These are phyloP conservation scores for Actinemys pallida DNA, from an alignment of 2,113 vertebrate species.

Conservation along the genomic window DNA sequence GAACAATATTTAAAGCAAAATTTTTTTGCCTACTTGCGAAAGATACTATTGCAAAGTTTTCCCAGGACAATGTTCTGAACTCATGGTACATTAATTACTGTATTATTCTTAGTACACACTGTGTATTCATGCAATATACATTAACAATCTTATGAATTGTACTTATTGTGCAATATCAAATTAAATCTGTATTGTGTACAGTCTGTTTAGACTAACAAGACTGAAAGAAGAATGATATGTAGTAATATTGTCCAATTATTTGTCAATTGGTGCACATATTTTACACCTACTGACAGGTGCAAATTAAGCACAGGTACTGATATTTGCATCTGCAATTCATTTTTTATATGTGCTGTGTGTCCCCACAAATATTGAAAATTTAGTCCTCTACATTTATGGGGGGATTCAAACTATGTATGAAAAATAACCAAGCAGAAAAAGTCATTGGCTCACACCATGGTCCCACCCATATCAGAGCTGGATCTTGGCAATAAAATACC, in stretches of 20 bases:
- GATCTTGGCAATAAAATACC: neutral
- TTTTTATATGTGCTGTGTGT: neutral
- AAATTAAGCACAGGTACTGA: neutral
- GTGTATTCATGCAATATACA: constrained; percentile 19
- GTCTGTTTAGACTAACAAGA: neutral
- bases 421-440: constrained; percentile 22
- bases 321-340: neutral
- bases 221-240: neutral
- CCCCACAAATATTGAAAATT: neutral
- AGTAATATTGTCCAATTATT: neutral
- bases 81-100: neutral
- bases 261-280: neutral
- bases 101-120: neutral
- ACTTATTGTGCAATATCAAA: neutral
- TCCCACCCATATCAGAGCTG: neutral
- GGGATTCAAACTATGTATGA: neutral
- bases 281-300: neutral
- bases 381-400: neutral
- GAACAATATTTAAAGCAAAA: constrained; percentile 9
- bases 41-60: neutral
- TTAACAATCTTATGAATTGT: neutral
- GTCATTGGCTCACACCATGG: neutral
- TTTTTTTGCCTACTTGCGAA: neutral
- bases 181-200: neutral
- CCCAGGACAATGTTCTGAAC: neutral